Evolutionary conservation across 1,140 invertebrate genomes (phyloP), one percentile per base, ranked within the genome.

Genomic region (Oreohelix idahoensis): DNA sequence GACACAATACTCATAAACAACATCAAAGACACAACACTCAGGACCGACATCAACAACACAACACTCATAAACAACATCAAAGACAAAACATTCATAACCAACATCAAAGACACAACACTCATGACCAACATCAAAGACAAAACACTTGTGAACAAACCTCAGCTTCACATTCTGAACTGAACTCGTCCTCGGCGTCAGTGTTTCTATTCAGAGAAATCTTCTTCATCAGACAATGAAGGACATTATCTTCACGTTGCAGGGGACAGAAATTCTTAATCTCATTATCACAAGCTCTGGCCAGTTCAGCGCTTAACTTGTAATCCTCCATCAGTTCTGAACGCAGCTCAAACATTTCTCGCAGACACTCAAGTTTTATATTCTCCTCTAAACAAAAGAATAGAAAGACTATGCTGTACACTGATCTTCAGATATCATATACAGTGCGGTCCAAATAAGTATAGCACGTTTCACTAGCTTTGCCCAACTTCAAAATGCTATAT

Each of bases 211-310:
- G 39, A n/a, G 91, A 88, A 10, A 97, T 96, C 93, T 97, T 95
- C 77, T 96, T 96, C 97, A 99, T 98, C 70, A 99, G 93, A 92
- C 98, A 99, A 92, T 99, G 98, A 85, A 99, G 96, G 0, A 97
- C 98, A 89, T 95, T 95, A 0, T 97, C 97, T 39, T 95, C 96
- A 79, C 95, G 91, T 92, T 97, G 96, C 78, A 96, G 92, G 0
- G 91, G 84, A 88, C 94, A 95, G 84, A 92, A 89, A 10, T 90
- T 81, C 20, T 92, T 86, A 83, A 98, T 97, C 90, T 99, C 98
- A 86, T 95, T 94, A 2, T 87, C 45, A 85, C 98, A 99, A 49
- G 95, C 95, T 86, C 95, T 95, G 70, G 99, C 96, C 79, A 99
- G 94, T 92, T 99, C 97, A 4, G 98, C 98, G 26, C 96, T 97